A percentile compares a stretch with the other conserved stretches of the same genome.
Evolutionary conservation across 2,797 vertebrate species (phyloP).

Genomic region (Sebastiscus albofasciatus): DNA sequence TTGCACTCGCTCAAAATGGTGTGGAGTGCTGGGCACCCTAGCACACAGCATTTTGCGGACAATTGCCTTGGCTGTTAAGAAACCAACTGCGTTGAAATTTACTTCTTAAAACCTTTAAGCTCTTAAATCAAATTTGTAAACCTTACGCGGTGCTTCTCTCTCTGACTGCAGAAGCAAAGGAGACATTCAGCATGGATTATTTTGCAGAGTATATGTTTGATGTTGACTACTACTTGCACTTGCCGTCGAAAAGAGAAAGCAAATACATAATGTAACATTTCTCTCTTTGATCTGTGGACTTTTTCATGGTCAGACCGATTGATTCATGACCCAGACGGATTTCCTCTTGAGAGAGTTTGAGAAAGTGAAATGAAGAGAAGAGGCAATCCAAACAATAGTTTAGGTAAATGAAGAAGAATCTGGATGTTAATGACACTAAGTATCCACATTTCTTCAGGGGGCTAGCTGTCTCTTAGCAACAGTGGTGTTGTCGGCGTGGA

Average conservation of each 20-base stretch:
- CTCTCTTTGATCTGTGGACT: constrained; percentile 36
- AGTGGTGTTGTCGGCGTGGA: constrained; percentile 26
- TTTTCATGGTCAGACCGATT: constrained; percentile 23
- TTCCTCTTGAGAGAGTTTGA: constrained; percentile 14
- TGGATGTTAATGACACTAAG: constrained; percentile 57
- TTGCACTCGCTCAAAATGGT: constrained; percentile 25
- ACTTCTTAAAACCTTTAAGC: constrained; percentile 3
- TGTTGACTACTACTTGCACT: neutral
- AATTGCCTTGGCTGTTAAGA: constrained; percentile 12
- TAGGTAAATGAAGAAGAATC: constrained; percentile 58
- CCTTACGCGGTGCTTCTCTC: neutral
- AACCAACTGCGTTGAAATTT: constrained; percentile 17
- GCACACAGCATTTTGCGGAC: constrained; percentile 6
- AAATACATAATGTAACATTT: neutral
- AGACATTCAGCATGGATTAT: neutral
- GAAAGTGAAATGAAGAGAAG: constrained; percentile 32
- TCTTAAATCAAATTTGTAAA: neutral
- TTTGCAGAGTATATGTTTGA: constrained; percentile 1
- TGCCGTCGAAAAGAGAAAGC: neutral
- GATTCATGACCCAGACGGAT: neutral
- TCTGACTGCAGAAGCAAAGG: neutral
- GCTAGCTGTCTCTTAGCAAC: constrained; percentile 75
- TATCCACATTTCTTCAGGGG: constrained; percentile 35
- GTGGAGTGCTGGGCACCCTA: neutral
- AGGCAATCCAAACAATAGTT: constrained; percentile 46